Evolutionary conservation across 2,113 vertebrate genomes (phyloP).

Genomic region (Pseudonaja textilis): DNA sequence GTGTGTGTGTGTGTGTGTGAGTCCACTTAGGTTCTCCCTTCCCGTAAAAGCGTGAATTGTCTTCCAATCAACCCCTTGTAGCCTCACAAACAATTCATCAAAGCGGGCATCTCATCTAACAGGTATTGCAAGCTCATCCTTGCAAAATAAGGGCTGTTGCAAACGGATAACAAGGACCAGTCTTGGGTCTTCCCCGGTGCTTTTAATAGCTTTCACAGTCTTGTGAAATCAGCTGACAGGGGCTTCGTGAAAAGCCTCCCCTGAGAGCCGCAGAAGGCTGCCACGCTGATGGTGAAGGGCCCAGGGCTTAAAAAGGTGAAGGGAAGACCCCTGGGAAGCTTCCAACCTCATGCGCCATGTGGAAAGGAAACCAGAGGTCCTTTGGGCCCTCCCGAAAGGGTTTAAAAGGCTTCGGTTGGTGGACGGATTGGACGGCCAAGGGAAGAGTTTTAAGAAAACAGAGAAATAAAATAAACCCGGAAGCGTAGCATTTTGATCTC

Average conservation of each 20-base stretch:
- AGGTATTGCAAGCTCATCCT: not conserved
- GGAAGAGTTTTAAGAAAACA: not conserved
- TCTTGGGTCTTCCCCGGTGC: not conserved
- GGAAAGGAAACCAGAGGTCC: not conserved
- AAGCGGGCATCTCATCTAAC: not conserved
- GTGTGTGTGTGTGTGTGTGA: not conserved
- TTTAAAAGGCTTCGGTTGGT: not conserved
- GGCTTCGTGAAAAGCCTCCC: not conserved
- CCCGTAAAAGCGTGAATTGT: not conserved
- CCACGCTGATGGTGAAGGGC: not conserved
- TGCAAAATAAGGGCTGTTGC: not conserved
- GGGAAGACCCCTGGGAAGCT: not conserved
- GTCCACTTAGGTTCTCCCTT: not conserved
- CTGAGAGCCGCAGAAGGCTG: not conserved
- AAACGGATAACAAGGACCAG: rapidly evolving
- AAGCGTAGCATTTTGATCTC: not conserved
- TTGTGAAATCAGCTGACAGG: not conserved
- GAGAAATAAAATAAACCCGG: not conserved
- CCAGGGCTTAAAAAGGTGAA: not conserved
- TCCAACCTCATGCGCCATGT: not conserved
- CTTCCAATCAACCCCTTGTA: not conserved
- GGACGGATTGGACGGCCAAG: not conserved
- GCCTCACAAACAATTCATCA: not conserved
- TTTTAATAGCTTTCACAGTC: not conserved
- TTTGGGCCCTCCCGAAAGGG: not conserved